These are phyloP conservation scores for Cyprinodon variegatus DNA, from an alignment of 2,113 vertebrate species.

Conservation along the genomic window DNA sequence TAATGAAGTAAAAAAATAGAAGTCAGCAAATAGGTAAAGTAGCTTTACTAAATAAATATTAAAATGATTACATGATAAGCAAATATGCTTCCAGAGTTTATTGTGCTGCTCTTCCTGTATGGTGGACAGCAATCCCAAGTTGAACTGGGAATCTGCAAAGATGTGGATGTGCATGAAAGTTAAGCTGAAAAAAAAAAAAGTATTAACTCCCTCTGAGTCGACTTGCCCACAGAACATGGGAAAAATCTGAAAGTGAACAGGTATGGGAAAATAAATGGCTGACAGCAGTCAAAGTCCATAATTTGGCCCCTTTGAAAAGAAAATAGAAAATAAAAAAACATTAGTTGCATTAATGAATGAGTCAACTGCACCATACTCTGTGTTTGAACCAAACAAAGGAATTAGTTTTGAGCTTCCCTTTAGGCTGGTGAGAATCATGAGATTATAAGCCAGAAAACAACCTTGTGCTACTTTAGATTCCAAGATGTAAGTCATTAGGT, in stretches of 20 bases:
- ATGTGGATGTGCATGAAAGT: neutral
- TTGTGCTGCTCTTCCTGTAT: too few relatives aligned
- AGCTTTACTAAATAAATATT: too few relatives aligned
- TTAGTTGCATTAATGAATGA: too few relatives aligned
- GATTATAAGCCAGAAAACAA: neutral
- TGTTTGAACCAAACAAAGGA: neutral
- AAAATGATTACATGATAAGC: too few relatives aligned
- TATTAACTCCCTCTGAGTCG: neutral
- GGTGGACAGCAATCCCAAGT: too few relatives aligned
- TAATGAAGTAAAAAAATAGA: too few relatives aligned
- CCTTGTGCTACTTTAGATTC: neutral
- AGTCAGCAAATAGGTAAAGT: too few relatives aligned
- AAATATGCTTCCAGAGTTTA: too few relatives aligned
- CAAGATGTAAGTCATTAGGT: neutral
- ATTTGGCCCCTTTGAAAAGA: neutral
- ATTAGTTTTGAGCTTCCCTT: neutral
- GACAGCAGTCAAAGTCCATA: too few relatives aligned
- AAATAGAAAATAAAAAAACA: neutral
- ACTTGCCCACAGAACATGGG: neutral
- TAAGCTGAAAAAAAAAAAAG: neutral
- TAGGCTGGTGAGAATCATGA: neutral
- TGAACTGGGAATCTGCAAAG: neutral
- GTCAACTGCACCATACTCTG: too few relatives aligned
- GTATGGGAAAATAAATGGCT: too few relatives aligned
- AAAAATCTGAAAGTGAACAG: neutral